Percentiles rank a stretch among this genome's conserved stretches.
Evolutionary conservation across 2,888 invertebrate species (phyloP).

Genomic region (Drosophila tanythrix): DNA sequence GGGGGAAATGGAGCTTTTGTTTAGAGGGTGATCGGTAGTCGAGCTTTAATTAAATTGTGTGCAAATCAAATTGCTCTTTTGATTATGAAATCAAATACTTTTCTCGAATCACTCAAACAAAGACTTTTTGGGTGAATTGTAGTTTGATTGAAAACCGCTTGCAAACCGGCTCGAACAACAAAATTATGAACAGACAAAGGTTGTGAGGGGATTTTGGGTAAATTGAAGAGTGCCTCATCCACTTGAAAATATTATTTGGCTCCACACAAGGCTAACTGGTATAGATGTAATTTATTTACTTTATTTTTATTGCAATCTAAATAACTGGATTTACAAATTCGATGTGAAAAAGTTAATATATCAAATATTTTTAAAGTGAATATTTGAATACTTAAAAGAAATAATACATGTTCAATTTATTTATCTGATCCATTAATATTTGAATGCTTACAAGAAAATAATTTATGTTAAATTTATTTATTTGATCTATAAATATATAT

Average conservation of each 20-base stretch:
- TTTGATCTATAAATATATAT: background rate
- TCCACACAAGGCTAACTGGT: background rate
- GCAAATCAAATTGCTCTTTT: constrained; percentile 63
- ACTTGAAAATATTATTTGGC: background rate
- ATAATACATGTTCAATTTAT: background rate
- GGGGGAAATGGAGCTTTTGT: constrained; percentile 6
- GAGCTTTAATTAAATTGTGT: constrained; percentile 56
- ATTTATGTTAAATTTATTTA: background rate
- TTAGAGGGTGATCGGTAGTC: constrained; percentile 24
- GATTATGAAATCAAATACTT: constrained; percentile 65
- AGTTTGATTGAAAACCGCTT: background rate
- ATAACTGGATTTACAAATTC: background rate
- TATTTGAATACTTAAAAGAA: background rate
- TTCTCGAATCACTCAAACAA: background rate
- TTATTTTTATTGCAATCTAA: background rate
- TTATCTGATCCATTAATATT: background rate
- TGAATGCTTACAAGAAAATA: background rate
- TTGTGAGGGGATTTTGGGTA: background rate
- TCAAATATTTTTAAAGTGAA: background rate
- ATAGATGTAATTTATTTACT: background rate
- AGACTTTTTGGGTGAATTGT: background rate
- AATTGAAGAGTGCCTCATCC: background rate
- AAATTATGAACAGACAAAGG: background rate
- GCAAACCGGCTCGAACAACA: background rate
- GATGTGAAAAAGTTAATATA: background rate